Evolutionary conservation across 2,113 vertebrate species (phyloP).

Genomic region (Mustelus asterias): DNA sequence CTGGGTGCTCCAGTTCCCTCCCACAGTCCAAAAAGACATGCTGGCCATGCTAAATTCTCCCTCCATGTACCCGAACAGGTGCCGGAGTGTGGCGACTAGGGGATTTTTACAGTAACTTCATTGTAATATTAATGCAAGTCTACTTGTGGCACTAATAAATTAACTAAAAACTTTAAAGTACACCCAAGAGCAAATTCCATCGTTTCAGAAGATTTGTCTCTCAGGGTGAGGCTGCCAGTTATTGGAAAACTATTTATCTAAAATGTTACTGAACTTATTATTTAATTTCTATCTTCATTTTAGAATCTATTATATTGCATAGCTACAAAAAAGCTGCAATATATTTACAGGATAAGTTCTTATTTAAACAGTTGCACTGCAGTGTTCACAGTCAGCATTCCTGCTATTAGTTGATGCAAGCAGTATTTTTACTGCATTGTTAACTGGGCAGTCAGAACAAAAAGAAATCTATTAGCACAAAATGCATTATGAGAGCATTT

Average conservation of each 20-base stretch:
- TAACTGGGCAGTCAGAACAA: neutral
- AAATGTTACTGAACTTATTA: neutral
- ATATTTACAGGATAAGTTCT: neutral
- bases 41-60: too few relatives aligned
- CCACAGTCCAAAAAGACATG: too few relatives aligned
- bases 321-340: neutral
- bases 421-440: neutral
- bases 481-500: neutral
- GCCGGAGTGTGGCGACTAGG: too few relatives aligned
- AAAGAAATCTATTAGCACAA: neutral
- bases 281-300: neutral
- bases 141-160: too few relatives aligned
- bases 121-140: too few relatives aligned
- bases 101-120: too few relatives aligned
- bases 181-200: neutral
- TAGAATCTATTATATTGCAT: neutral
- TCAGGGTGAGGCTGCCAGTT: neutral
- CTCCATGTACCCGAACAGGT: too few relatives aligned
- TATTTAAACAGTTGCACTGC: neutral
- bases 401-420: slow-evolving; percentile 4
- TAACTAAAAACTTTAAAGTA: neutral
- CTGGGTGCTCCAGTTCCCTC: too few relatives aligned
- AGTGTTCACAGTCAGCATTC: slow-evolving; percentile 1
- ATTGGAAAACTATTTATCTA: neutral
- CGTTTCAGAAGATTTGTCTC: neutral